Percentiles rank a stretch among this genome's conserved stretches.
These are phyloP conservation scores for Sceloporus undulatus DNA, from an alignment of 2,113 vertebrate species.

Conservation along the genomic window DNA sequence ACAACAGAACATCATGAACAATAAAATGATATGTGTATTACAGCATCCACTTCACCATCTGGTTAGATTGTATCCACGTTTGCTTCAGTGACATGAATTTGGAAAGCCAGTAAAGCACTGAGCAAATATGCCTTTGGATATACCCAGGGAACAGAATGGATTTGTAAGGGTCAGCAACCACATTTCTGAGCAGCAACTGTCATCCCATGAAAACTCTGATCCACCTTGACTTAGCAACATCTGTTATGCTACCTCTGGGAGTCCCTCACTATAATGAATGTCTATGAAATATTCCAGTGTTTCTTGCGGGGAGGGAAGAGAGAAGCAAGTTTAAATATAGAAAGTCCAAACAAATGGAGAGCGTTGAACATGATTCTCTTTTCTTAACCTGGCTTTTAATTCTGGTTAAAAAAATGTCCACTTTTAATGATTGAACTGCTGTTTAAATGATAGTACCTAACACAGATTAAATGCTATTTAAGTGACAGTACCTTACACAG, in stretches of 20 bases:
- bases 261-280: conserved; percentile 7
- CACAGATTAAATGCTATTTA: conserved; percentile 83
- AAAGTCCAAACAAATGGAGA: background rate
- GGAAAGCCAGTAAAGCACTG: background rate
- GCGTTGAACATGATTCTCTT: no score
- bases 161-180: background rate
- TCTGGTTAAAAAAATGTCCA: background rate
- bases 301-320: background rate
- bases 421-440: background rate
- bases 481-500: conserved; percentile 90
- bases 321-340: no score
- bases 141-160: background rate
- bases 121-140: background rate
- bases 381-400: background rate
- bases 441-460: conserved; percentile 83
- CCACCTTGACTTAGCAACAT: background rate
- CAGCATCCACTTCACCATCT: background rate
- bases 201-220: conserved; percentile 7
- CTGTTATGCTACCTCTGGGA: conserved; percentile 8
- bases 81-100: background rate
- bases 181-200: background rate
- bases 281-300: background rate
- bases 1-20: background rate
- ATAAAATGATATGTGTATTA: background rate
- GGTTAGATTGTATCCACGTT: background rate